phyloP scores from a whole-genome alignment of 2,113 vertebrate genomes.

The Brachirus orientalis region DNA sequence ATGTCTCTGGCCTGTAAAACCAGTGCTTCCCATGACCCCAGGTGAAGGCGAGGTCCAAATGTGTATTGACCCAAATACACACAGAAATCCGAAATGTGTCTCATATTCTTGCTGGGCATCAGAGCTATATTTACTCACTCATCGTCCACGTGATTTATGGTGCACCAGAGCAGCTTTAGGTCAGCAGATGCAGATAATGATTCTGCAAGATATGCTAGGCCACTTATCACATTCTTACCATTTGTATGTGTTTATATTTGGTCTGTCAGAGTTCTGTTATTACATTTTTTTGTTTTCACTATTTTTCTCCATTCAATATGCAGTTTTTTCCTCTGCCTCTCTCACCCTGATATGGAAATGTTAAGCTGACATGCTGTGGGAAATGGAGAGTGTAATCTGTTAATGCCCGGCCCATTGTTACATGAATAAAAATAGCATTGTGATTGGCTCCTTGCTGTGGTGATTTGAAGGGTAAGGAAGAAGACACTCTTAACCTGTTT shows the following conservation, averaged over 20 bases:
- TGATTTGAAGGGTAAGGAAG: constrained; percentile 11
- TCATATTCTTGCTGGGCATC: constrained; percentile 29
- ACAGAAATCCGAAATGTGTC: constrained; percentile 13
- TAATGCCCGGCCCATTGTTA: constrained; percentile 64
- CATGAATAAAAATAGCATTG: constrained; percentile 58
- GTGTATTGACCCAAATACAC: constrained; percentile 7
- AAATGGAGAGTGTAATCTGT: constrained; percentile 69
- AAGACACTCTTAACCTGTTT: constrained; percentile 20
- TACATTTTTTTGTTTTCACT: constrained; percentile 23
- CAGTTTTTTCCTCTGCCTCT: constrained; percentile 14
- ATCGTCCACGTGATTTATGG: constrained; percentile 34
- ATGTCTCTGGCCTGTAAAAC: constrained; percentile 8
- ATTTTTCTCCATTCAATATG: constrained; percentile 24
- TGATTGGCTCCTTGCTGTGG: constrained; percentile 59
- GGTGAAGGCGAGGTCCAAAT: constrained; percentile 34
- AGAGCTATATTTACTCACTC: constrained; percentile 40
- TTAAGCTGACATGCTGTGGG: constrained; percentile 57
- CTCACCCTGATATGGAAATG: constrained; percentile 50
- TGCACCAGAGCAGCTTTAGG: constrained; percentile 53
- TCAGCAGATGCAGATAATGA: constrained; percentile 58
- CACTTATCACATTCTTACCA: constrained; percentile 19
- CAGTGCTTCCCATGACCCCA: constrained; percentile 14
- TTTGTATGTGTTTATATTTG: constrained; percentile 15
- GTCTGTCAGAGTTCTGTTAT: not conserved
- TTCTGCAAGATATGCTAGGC: constrained; percentile 20